A percentile compares a stretch with the other conserved stretches of the same genome.
These are phyloP conservation scores for Agelaius tricolor DNA, from an alignment of 2,113 vertebrate species.

Conservation along the genomic window DNA sequence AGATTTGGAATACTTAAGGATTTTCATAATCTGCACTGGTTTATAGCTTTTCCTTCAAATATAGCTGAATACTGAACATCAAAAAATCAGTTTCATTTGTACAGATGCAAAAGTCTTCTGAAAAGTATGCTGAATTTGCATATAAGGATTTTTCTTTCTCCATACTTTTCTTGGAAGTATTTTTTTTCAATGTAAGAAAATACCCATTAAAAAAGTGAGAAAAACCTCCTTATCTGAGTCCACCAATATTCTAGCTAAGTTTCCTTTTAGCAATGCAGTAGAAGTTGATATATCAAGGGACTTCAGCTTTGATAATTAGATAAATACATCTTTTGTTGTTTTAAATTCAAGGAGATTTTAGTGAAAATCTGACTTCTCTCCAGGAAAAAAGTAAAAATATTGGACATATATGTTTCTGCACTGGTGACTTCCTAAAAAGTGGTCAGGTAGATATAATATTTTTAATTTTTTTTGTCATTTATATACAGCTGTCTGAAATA, in stretches of 20 bases:
- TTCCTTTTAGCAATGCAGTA: background rate
- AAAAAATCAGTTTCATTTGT: slow-evolving; percentile 60
- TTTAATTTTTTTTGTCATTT: background rate
- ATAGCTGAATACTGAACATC: background rate
- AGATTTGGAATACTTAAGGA: background rate
- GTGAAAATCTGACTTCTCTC: background rate
- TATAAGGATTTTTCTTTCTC: background rate
- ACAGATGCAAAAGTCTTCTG: slow-evolving; percentile 22
- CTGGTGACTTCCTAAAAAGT: background rate
- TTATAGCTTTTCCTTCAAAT: background rate
- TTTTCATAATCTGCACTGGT: slow-evolving; percentile 2
- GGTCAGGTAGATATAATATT: background rate
- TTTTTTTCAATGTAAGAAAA: background rate
- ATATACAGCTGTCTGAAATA: background rate
- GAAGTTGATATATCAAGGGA: background rate
- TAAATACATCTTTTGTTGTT: background rate
- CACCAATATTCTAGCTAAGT: background rate
- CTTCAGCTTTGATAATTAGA: background rate
- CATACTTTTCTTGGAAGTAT: background rate
- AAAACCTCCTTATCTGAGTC: background rate
- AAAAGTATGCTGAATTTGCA: background rate
- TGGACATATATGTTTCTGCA: background rate
- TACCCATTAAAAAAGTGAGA: background rate
- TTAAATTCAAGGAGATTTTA: background rate
- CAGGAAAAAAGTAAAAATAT: background rate